Conservation (phyloP, 2,888 invertebrate species). For the Sarcophaga subvicina region DNA sequence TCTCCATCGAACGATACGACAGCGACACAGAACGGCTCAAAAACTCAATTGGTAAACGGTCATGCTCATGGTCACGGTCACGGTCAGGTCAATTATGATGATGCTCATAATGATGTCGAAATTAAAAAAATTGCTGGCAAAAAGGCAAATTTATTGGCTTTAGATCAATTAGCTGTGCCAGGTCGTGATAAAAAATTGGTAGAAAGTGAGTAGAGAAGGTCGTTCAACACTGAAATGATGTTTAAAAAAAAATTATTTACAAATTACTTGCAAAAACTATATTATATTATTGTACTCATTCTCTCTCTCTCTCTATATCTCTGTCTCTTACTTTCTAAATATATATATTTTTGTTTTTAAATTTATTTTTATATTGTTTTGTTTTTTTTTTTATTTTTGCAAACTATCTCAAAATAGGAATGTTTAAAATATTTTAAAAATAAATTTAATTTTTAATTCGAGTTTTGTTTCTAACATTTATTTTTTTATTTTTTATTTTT, state of each 20-base stretch:
- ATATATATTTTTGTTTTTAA: constrained; percentile 13
- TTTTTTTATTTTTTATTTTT: neutral
- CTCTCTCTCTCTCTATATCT: neutral
- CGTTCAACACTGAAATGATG: constrained; percentile 60
- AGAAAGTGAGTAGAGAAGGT: constrained; percentile 81
- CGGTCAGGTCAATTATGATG: constrained; percentile 19
- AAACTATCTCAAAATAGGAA: neutral
- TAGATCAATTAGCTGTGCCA: constrained; percentile 79
- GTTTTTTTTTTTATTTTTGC: constrained; percentile 17
- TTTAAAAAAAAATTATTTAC: constrained; percentile 69
- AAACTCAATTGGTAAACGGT: constrained; percentile 61
- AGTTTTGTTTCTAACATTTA: neutral
- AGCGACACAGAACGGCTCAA: constrained; percentile 40
- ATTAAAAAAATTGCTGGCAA: constrained; percentile 61
- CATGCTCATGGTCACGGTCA: constrained; percentile 37
- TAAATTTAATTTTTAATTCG: neutral
- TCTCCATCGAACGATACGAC: constrained; percentile 58
- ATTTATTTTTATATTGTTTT: constrained; percentile 36
- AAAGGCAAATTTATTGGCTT: constrained; percentile 69
- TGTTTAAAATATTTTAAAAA: neutral
- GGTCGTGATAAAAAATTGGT: constrained; percentile 81
- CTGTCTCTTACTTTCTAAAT: neutral
- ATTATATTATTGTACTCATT: neutral
- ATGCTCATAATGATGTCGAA: constrained; percentile 71
- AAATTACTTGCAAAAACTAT: constrained; percentile 32